phyloP scores from a whole-genome alignment of 2,113 vertebrate species.

The Melanotaenia duboulayi region DNA sequence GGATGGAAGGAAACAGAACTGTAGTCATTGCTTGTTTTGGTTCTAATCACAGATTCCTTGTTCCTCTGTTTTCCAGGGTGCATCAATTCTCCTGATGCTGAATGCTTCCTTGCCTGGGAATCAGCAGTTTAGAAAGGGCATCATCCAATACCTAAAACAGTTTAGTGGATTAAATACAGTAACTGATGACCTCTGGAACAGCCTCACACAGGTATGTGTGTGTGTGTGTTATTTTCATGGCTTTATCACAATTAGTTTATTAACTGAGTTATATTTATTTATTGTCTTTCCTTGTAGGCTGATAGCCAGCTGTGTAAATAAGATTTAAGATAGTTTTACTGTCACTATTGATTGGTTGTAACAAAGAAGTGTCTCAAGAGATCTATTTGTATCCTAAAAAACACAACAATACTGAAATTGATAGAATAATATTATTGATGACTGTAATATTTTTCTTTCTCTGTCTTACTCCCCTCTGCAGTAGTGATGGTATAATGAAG shows the following conservation, averaged over 20 bases:
- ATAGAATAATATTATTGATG: not conserved
- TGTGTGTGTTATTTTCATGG: not conserved
- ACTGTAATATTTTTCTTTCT: not conserved
- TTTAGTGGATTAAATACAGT: constrained; percentile 85
- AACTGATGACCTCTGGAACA: constrained; percentile 91
- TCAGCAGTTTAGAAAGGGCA: constrained; percentile 86
- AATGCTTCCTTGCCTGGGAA: constrained; percentile 85
- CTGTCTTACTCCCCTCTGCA: not conserved
- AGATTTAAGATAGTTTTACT: not conserved
- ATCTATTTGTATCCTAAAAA: too few relatives aligned
- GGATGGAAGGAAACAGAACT: not conserved
- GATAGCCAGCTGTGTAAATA: too few relatives aligned
- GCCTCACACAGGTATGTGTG: constrained; percentile 87
- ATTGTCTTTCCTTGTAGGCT: not conserved
- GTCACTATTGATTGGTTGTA: too few relatives aligned
- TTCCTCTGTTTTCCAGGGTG: constrained; percentile 82
- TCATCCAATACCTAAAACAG: constrained; percentile 86
- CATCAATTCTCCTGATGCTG: constrained; percentile 94
- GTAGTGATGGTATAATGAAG: too few relatives aligned
- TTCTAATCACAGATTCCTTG: constrained; percentile 3
- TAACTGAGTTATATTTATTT: not conserved
- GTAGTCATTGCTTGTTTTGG: constrained; percentile 1
- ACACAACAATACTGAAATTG: too few relatives aligned
- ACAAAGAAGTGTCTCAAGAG: not conserved
- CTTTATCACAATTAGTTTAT: not conserved